Conservation (phyloP, 1,140 invertebrate genomes). For the Nasonia giraulti region DNA sequence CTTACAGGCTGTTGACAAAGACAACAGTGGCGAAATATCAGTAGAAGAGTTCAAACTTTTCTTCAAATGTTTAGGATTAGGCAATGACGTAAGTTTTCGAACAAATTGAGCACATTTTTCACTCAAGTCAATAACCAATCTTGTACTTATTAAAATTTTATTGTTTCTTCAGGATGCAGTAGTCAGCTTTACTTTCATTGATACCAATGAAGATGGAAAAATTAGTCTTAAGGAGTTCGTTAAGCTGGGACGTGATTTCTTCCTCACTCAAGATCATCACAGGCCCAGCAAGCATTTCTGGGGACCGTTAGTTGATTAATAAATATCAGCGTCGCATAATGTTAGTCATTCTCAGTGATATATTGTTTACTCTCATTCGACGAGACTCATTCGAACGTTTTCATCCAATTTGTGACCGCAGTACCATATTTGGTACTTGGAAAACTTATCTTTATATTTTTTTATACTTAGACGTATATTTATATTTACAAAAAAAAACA, state of each 20-base stretch:
- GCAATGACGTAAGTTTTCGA: constrained; percentile 76
- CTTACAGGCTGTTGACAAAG: constrained; percentile 86
- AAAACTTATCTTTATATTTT: constrained; percentile 48
- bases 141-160: constrained; percentile 25
- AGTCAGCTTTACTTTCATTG: constrained; percentile 84
- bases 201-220: constrained; percentile 85
- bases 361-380: constrained; percentile 41
- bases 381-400: constrained; percentile 4
- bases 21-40: constrained; percentile 84
- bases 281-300: constrained; percentile 88
- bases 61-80: constrained; percentile 85
- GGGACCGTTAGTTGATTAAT: constrained; percentile 81
- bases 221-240: constrained; percentile 86
- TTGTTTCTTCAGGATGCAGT: constrained; percentile 77
- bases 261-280: constrained; percentile 83
- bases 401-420: constrained; percentile 29
- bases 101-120: constrained; percentile 2
- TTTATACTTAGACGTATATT: constrained; percentile 49
- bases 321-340: constrained; percentile 23
- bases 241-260: constrained; percentile 85
- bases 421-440: constrained; percentile 28
- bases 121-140: background rate
- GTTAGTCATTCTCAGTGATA: constrained; percentile 43
- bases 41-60: constrained; percentile 88
- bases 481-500: constrained; percentile 49